These are phyloP conservation scores for Dolichoris vasculosae DNA, from an alignment of 1,140 invertebrate species.

Conservation along the genomic window DNA sequence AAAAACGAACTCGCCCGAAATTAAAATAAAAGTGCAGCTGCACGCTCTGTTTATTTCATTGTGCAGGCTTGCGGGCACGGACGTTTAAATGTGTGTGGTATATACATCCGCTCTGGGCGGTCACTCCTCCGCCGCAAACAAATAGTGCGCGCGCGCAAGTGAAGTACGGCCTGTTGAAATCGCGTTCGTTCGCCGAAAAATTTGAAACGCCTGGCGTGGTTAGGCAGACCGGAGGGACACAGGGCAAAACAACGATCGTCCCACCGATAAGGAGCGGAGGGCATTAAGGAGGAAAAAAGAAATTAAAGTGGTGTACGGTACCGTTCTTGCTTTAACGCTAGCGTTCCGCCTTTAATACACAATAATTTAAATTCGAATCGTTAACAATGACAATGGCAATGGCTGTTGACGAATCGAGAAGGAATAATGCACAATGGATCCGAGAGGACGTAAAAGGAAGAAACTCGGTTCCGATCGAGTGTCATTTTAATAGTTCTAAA, in stretches of 20 bases:
- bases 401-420: background rate
- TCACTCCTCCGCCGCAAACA: conserved; percentile 3
- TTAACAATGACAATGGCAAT: background rate
- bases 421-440: background rate
- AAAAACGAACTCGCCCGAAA: background rate
- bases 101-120: conserved; percentile 16
- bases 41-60: conserved; percentile 33
- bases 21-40: conserved; percentile 29
- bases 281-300: too few relatives aligned
- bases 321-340: too few relatives aligned
- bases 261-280: too few relatives aligned
- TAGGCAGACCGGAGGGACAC: too few relatives aligned
- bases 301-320: too few relatives aligned
- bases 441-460: background rate
- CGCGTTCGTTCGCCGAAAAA: background rate
- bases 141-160: conserved; percentile 18
- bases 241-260: too few relatives aligned
- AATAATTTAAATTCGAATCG: too few relatives aligned
- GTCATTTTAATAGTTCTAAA: background rate
- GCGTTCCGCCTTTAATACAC: too few relatives aligned
- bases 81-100: conserved; percentile 13
- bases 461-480: background rate
- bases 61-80: background rate
- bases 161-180: background rate
- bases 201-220: background rate